These are phyloP conservation scores for Epinotia ramella DNA, from an alignment of 2,888 invertebrate species.

Conservation along the genomic window DNA sequence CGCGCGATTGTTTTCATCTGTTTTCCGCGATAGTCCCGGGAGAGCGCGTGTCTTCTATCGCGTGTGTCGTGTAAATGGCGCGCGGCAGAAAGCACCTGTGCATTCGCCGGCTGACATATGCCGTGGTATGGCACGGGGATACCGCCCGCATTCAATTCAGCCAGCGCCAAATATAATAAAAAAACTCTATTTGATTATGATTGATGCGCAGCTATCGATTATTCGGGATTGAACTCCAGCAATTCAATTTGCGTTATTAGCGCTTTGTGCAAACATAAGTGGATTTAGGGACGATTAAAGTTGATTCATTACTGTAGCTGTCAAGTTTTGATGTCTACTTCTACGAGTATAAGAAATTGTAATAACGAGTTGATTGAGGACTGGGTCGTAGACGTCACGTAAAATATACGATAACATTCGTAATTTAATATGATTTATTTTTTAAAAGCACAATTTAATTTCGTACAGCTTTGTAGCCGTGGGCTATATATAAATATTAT, in stretches of 20 bases:
- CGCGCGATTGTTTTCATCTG: conserved; percentile 3
- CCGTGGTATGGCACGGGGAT: conserved; percentile 62
- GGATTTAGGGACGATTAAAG: conserved; percentile 51
- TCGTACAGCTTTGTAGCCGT: background rate
- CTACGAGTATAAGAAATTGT: conserved; percentile 43
- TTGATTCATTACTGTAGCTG: conserved; percentile 54
- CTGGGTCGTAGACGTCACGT: background rate
- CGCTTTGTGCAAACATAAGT: conserved; percentile 40
- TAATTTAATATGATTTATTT: background rate
- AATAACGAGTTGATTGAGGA: conserved; percentile 42
- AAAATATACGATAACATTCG: conserved; percentile 7
- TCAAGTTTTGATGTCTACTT: conserved; percentile 52
- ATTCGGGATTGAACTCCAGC: conserved; percentile 39
- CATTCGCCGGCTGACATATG: conserved; percentile 54
- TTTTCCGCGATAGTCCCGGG: conserved; percentile 48
- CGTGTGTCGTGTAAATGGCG: conserved; percentile 79
- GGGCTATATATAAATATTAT: no score
- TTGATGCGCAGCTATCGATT: conserved; percentile 59
- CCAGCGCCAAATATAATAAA: conserved; percentile 47
- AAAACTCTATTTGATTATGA: conserved; percentile 55
- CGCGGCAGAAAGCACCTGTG: conserved; percentile 67
- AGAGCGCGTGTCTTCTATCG: conserved; percentile 71
- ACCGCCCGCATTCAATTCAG: conserved; percentile 50
- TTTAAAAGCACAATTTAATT: background rate
- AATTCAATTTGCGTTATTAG: conserved; percentile 50